These are phyloP conservation scores for Artibeus lituratus DNA, from an alignment of 2,797 vertebrate species.

Conservation along the genomic window DNA sequence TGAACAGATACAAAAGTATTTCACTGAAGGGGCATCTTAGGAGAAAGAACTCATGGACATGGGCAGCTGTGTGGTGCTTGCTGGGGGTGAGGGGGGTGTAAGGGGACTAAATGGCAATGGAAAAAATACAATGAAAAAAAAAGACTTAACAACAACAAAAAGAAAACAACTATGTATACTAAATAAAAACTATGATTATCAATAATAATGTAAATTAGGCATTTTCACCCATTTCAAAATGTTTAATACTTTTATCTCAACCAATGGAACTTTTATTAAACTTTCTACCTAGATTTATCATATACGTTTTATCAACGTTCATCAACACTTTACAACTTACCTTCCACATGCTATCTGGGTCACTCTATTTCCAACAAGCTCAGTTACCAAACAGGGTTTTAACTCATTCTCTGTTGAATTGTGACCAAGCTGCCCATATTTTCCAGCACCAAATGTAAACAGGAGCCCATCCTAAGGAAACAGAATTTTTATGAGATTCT, in stretches of 20 bases:
- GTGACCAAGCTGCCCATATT: slow-evolving; percentile 90
- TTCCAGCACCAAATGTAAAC: slow-evolving; percentile 89
- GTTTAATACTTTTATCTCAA: neutral
- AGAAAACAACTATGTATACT: neutral
- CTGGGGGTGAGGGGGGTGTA: neutral
- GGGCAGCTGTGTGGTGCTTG: neutral
- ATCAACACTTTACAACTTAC: slow-evolving; percentile 73
- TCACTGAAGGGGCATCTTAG: neutral
- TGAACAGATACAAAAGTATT: neutral
- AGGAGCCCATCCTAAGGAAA: slow-evolving; percentile 84
- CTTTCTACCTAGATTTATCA: neutral
- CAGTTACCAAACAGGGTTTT: slow-evolving; percentile 84
- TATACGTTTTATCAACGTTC: neutral
- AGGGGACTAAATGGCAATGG: neutral
- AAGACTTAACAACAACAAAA: neutral
- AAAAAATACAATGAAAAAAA: neutral
- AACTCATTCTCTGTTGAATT: slow-evolving; percentile 84
- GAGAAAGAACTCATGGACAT: neutral
- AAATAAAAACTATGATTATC: neutral
- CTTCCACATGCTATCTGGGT: slow-evolving; percentile 87
- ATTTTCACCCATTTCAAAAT: slow-evolving; percentile 1
- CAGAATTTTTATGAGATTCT: slow-evolving; percentile 18
- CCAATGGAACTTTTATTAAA: neutral
- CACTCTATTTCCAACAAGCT: slow-evolving; percentile 85
- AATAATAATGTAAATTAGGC: neutral